phyloP scores from a whole-genome alignment of 2,888 invertebrate species.

The Hirtodrosophila duncani region DNA sequence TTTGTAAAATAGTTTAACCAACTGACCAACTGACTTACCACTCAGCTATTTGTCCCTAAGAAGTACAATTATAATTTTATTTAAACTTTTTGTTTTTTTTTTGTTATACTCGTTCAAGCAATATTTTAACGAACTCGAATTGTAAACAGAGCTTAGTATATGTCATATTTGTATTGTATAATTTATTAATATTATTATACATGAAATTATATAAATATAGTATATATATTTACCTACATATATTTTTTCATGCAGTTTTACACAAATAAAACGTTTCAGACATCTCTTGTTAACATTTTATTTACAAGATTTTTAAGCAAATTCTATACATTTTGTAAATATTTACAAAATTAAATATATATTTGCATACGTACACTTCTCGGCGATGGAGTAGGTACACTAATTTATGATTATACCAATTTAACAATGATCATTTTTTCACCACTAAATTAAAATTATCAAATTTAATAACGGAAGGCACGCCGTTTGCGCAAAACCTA shows the following conservation, averaged over 20 bases:
- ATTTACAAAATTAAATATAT: no score
- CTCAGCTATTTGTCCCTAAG: conserved; percentile 8
- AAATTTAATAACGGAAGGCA: no score
- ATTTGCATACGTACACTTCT: no score
- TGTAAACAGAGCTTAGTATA: conserved; percentile 16
- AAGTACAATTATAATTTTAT: conserved; percentile 22
- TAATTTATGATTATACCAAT: no score
- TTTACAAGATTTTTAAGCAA: conserved; percentile 2
- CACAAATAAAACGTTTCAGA: conserved; percentile 54
- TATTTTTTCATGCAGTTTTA: conserved; percentile 42
- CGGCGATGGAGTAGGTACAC: no score
- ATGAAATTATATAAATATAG: conserved; percentile 4
- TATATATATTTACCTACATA: neutral
- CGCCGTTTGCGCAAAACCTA: no score
- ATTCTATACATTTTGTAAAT: no score
- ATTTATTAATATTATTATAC: conserved; percentile 27
- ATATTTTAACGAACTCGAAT: conserved; percentile 27
- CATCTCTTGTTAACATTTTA: conserved; percentile 45
- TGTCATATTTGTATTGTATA: conserved; percentile 22
- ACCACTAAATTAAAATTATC: no score
- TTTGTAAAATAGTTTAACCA: conserved; percentile 33
- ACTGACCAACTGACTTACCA: neutral
- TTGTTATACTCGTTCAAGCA: conserved; percentile 11
- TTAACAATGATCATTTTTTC: no score
- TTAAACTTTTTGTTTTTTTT: neutral